A percentile compares a stretch with the other conserved stretches of the same genome.
phyloP scores from a whole-genome alignment of 1,140 invertebrate species.

The Semibalanus balanoides region DNA sequence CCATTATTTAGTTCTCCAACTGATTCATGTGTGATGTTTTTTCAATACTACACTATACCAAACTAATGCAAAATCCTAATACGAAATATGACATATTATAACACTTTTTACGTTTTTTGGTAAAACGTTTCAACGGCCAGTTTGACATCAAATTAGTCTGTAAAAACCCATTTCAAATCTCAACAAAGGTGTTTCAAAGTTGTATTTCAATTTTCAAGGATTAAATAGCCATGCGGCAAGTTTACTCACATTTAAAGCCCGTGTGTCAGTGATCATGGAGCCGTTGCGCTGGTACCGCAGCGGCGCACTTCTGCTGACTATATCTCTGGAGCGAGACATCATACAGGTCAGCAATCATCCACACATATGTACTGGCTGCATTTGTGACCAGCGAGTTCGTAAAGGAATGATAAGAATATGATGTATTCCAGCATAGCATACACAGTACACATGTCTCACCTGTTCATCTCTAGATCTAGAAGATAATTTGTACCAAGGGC shows the following conservation, averaged over 20 bases:
- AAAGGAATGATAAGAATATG: not conserved
- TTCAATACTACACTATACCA: too few relatives aligned
- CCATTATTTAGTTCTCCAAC: too few relatives aligned
- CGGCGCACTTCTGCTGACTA: conserved; percentile 43
- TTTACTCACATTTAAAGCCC: not conserved
- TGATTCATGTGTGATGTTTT: too few relatives aligned
- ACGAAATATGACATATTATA: too few relatives aligned
- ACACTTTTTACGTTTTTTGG: too few relatives aligned
- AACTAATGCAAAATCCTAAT: too few relatives aligned
- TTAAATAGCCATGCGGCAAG: too few relatives aligned
- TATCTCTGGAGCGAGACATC: conserved; percentile 13
- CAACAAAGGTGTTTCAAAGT: too few relatives aligned
- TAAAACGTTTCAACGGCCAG: too few relatives aligned
- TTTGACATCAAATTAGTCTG: too few relatives aligned
- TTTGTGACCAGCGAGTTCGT: conserved; percentile 10
- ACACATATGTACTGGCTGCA: conserved; percentile 29
- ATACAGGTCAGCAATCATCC: conserved; percentile 8
- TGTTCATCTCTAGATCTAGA: conserved; percentile 58
- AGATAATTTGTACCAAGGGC: conserved; percentile 47
- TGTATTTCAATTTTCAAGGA: too few relatives aligned
- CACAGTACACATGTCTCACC: conserved; percentile 19
- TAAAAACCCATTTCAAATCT: too few relatives aligned
- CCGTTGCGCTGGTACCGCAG: conserved; percentile 38
- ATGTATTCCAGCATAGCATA: not conserved
- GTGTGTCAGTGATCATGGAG: not conserved